Conservation (phyloP, 2,797 vertebrate species). For the Cirrhinus molitorella region DNA sequence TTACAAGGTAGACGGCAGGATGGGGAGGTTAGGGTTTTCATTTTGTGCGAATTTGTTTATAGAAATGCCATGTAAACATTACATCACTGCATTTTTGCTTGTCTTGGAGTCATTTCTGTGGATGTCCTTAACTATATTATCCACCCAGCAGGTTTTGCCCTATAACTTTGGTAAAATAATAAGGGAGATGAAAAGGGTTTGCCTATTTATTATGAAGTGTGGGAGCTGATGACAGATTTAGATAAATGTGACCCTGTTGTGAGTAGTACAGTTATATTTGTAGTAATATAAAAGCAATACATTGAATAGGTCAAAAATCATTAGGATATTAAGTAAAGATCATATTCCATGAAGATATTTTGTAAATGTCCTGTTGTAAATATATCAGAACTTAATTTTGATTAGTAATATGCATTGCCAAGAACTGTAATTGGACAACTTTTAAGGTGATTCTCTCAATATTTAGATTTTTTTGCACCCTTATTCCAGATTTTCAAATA, state of each 20-base stretch:
- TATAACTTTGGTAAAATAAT: not conserved
- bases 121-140: constrained; percentile 3
- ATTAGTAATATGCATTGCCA: no score
- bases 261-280: no score
- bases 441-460: no score
- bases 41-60: constrained; percentile 63
- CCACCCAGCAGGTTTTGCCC: not conserved
- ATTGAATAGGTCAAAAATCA: no score
- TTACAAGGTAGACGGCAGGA: constrained; percentile 47
- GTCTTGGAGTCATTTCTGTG: constrained; percentile 28
- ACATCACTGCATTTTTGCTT: constrained; percentile 56
- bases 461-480: no score
- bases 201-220: constrained; percentile 7
- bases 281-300: no score
- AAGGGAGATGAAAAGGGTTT: constrained; percentile 15
- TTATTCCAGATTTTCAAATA: no score
- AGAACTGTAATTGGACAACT: no score
- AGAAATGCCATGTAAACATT: constrained; percentile 62
- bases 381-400: no score
- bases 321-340: no score
- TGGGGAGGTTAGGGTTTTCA: constrained; percentile 32
- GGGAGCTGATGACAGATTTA: not conserved
- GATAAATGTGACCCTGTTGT: not conserved
- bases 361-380: no score
- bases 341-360: no score